A percentile compares a stretch with the other conserved stretches of the same genome.
Evolutionary conservation across 2,113 vertebrate species (phyloP).

Genomic region (Solea senegalensis): DNA sequence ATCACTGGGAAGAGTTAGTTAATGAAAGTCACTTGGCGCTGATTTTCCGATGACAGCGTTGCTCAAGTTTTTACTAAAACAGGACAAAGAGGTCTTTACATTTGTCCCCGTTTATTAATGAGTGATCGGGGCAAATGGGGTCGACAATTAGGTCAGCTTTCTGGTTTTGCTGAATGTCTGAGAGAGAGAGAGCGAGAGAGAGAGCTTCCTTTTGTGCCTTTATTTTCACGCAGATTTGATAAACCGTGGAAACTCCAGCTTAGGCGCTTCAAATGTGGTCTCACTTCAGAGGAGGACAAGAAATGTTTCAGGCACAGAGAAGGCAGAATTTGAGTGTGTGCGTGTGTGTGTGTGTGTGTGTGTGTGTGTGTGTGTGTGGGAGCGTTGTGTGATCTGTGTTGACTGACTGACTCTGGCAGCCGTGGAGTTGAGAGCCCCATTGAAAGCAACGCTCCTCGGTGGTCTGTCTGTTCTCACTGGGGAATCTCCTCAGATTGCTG

Average conservation of each 20-base stretch:
- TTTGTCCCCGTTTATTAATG: constrained; percentile 41
- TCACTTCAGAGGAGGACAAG: constrained; percentile 51
- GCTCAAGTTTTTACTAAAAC: background rate
- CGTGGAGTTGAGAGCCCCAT: constrained; percentile 68
- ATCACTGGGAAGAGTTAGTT: constrained; percentile 16
- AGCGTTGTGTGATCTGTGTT: constrained; percentile 46
- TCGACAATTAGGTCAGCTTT: constrained; percentile 37
- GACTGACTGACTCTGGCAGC: constrained; percentile 79
- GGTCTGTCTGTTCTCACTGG: constrained; percentile 77
- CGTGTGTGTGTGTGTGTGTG: constrained; percentile 24
- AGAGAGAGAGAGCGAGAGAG: constrained; percentile 3
- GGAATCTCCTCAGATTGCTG: constrained; percentile 70
- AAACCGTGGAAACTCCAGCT: constrained; percentile 62
- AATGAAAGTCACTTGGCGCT: background rate
- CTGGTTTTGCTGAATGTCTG: constrained; percentile 34
- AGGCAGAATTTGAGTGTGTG: constrained; percentile 26
- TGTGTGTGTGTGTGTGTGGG: constrained; percentile 26
- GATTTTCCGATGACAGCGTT: constrained; percentile 16
- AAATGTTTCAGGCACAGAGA: constrained; percentile 42
- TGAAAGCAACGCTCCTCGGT: constrained; percentile 73
- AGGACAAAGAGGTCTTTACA: constrained; percentile 33
- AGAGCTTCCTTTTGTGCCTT: constrained; percentile 65
- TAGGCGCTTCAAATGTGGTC: constrained; percentile 43
- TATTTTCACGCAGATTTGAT: constrained; percentile 72
- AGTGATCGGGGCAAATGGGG: constrained; percentile 39